phyloP scores from a whole-genome alignment of 2,888 invertebrate species.

The Sylvicola cinctus region DNA sequence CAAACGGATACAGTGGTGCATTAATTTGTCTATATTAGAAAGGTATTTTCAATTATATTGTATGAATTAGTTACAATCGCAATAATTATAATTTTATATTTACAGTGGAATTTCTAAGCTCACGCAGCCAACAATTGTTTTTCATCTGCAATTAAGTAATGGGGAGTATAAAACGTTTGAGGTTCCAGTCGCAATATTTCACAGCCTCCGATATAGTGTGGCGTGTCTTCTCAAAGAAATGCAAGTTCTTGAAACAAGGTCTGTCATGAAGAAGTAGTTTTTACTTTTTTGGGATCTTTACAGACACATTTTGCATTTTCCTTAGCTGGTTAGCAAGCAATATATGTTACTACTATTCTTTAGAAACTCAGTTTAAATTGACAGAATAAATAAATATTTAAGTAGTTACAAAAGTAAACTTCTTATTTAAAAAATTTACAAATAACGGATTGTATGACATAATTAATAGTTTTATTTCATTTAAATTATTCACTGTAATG shows the following conservation, averaged over 20 bases:
- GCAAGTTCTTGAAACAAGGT: constrained; percentile 26
- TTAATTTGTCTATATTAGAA: constrained; percentile 30
- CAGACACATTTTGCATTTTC: too few species aligned
- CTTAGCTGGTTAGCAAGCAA: too few species aligned
- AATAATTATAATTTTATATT: too few species aligned
- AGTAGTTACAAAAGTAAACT: too few species aligned
- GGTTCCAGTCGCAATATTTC: constrained; percentile 29
- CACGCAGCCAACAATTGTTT: constrained; percentile 27
- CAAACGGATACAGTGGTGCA: constrained; percentile 27
- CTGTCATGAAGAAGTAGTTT: constrained; percentile 21
- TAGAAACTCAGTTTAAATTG: too few species aligned
- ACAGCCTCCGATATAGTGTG: constrained; percentile 28
- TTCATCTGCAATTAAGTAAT: constrained; percentile 28
- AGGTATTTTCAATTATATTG: constrained; percentile 19
- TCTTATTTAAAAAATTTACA: too few species aligned
- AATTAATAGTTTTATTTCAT: too few species aligned
- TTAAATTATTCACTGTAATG: constrained; percentile 9
- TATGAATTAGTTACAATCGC: too few species aligned
- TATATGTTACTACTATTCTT: too few species aligned
- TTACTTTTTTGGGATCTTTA: constrained; percentile 1
- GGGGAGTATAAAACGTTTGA: constrained; percentile 28
- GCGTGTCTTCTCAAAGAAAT: constrained; percentile 29
- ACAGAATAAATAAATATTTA: too few species aligned
- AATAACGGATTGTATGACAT: too few species aligned
- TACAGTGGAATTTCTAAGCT: constrained; percentile 22